Evolutionary conservation across 2,113 vertebrate species (phyloP).

Genomic region (Tragelaphus scriptus): DNA sequence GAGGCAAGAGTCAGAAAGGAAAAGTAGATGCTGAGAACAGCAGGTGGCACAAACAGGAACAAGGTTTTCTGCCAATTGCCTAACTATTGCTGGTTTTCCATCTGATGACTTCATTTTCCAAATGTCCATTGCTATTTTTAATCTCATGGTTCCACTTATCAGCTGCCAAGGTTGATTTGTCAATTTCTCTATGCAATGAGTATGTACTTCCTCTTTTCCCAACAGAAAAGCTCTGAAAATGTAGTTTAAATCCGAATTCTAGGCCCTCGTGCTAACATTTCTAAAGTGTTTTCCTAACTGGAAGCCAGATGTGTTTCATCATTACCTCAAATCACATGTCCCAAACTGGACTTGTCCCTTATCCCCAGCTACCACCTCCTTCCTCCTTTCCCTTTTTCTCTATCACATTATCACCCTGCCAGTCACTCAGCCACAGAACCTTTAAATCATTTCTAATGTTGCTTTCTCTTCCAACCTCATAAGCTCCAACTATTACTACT

Average conservation of each 20-base stretch:
- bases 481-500: neutral
- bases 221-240: neutral
- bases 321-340: conserved; percentile 31
- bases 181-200: conserved; percentile 31
- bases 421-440: neutral
- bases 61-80: neutral
- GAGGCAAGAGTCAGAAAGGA: neutral
- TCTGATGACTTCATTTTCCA: conserved; percentile 37
- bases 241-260: conserved; percentile 45
- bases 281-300: conserved; percentile 24
- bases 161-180: conserved; percentile 19
- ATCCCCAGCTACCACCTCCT: neutral
- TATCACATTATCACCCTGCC: neutral
- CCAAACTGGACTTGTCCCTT: neutral
- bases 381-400: conserved; percentile 22
- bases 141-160: neutral
- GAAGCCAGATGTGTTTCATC: conserved; percentile 23
- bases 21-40: neutral
- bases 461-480: neutral
- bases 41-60: neutral
- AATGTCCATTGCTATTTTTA: conserved; percentile 4
- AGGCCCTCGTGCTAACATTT: neutral
- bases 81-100: neutral
- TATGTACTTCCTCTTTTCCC: neutral
- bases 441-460: neutral